These are phyloP conservation scores for Tridacna gigas DNA, from an alignment of 2,888 invertebrate species.

Conservation along the genomic window DNA sequence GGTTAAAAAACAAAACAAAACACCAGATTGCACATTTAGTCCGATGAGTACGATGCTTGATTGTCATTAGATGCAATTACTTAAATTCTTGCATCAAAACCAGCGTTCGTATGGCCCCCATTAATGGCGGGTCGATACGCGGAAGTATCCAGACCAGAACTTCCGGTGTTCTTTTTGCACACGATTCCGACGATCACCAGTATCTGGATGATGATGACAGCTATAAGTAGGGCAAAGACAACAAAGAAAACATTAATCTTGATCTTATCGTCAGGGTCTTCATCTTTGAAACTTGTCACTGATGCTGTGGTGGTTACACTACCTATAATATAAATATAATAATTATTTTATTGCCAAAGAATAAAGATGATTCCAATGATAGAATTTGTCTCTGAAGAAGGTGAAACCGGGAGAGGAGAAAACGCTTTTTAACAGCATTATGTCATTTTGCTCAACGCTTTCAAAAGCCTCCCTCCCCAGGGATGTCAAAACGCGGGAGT, in stretches of 20 bases:
- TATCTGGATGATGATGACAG: neutral
- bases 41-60: no score
- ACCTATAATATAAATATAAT: no score
- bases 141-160: neutral
- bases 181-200: conserved; percentile 16
- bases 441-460: no score
- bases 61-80: no score
- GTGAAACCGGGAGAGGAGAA: no score
- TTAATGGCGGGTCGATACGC: neutral
- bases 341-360: neutral
- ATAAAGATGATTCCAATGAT: neutral
- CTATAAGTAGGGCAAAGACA: conserved; percentile 3
- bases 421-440: no score
- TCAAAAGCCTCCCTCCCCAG: no score
- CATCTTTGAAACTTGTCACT: neutral
- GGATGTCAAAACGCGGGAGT: no score
- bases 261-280: conserved; percentile 7
- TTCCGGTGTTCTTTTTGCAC: neutral
- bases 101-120: neutral
- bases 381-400: no score
- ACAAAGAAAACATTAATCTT: conserved; percentile 2
- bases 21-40: no score
- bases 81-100: neutral
- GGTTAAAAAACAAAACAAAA: no score
- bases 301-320: neutral